A percentile compares a stretch with the other conserved stretches of the same genome.
Evolutionary conservation across 2,888 invertebrate genomes (phyloP).

Genomic region (Patella caerulea): DNA sequence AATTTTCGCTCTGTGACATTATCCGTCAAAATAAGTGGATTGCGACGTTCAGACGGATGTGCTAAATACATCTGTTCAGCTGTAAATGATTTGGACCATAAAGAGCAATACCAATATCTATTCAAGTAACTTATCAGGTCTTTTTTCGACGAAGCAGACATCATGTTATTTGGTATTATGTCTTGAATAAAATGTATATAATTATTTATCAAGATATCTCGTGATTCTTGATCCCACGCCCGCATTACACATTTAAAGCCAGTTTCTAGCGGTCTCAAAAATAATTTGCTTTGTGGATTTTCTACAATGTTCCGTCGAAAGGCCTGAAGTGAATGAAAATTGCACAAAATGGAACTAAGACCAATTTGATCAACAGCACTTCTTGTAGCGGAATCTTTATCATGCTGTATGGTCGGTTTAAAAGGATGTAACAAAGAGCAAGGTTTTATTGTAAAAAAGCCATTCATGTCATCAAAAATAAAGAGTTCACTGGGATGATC

Average conservation of each 20-base stretch:
- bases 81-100: slow-evolving; percentile 16
- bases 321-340: slow-evolving; percentile 22
- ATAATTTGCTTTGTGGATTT: slow-evolving; percentile 1
- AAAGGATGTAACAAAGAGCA: background rate
- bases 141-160: background rate
- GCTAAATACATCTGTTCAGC: slow-evolving; percentile 13
- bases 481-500: slow-evolving; percentile 9
- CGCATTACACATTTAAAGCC: slow-evolving; percentile 21
- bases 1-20: slow-evolving; percentile 25
- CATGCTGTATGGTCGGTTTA: slow-evolving; percentile 22
- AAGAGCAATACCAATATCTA: slow-evolving; percentile 19
- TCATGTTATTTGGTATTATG: slow-evolving; percentile 11
- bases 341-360: slow-evolving; percentile 11
- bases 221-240: background rate
- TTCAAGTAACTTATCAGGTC: slow-evolving; percentile 7
- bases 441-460: slow-evolving; percentile 9
- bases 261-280: slow-evolving; percentile 20
- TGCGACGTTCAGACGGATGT: slow-evolving; percentile 1
- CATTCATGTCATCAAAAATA: slow-evolving; percentile 22
- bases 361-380: slow-evolving; percentile 9
- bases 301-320: slow-evolving; percentile 14
- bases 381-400: slow-evolving; percentile 12
- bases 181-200: slow-evolving; percentile 14
- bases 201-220: background rate
- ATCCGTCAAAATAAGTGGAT: slow-evolving; percentile 22